These are phyloP conservation scores for Scaptomyza tumidula DNA, from an alignment of 2,888 invertebrate genomes.

Conservation along the genomic window DNA sequence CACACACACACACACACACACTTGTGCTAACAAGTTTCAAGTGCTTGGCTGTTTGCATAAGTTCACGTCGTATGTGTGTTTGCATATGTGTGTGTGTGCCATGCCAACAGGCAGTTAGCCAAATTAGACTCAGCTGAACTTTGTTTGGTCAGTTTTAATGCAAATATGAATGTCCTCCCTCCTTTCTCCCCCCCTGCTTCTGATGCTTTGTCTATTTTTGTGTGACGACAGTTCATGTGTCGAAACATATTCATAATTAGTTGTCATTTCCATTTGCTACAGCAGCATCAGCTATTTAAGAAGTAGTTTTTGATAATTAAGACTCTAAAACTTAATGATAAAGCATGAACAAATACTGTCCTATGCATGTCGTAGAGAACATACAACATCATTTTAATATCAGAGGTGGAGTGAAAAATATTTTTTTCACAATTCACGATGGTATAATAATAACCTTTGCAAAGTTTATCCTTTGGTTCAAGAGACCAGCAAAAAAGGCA, in stretches of 20 bases:
- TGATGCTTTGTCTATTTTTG: neutral
- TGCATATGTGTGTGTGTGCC: constrained; percentile 24
- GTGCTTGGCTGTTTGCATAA: constrained; percentile 66
- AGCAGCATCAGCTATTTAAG: constrained; percentile 7
- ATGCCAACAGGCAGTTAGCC: constrained; percentile 65
- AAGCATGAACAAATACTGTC: neutral
- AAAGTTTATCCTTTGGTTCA: neutral
- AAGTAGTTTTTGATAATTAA: constrained; percentile 5
- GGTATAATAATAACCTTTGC: no score
- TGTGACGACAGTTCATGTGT: constrained; percentile 52
- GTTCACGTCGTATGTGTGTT: constrained; percentile 36
- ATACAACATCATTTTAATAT: neutral
- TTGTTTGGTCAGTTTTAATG: constrained; percentile 79
- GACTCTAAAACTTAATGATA: neutral
- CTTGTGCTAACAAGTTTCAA: constrained; percentile 61
- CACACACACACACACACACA: neutral
- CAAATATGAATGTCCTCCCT: constrained; percentile 44
- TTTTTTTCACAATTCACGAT: no score
- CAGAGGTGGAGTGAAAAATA: neutral
- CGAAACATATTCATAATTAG: constrained; percentile 78
- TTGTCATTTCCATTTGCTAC: constrained; percentile 56
- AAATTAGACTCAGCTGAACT: constrained; percentile 75
- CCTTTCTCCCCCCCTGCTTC: neutral
- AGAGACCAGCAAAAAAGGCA: neutral
- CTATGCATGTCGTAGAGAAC: neutral